Evolutionary conservation across 2,888 invertebrate genomes (phyloP).

Genomic region (Pammene fasciana): DNA sequence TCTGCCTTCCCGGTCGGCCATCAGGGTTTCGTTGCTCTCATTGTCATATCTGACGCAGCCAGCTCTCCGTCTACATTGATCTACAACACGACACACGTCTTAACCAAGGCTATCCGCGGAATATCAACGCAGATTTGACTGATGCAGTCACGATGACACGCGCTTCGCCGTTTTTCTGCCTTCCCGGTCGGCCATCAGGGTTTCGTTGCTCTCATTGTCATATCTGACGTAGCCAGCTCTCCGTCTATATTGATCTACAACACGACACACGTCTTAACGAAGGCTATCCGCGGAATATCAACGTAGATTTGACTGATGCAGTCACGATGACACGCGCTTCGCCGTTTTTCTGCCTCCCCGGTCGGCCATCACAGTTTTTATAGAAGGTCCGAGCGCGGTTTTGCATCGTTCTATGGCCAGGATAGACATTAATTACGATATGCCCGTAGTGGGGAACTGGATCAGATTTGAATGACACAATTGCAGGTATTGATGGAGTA

Average conservation of each 20-base stretch:
- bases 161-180: conserved; percentile 70
- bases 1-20: conserved; percentile 58
- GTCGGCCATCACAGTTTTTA: conserved; percentile 45
- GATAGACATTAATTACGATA: conserved; percentile 64
- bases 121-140: conserved; percentile 77
- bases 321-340: conserved; percentile 73
- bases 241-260: conserved; percentile 59
- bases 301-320: conserved; percentile 77
- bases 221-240: too few species aligned
- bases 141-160: conserved; percentile 75
- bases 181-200: conserved; percentile 50
- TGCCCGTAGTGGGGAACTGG: conserved; percentile 64
- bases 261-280: conserved; percentile 63
- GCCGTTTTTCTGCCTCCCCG: conserved; percentile 67
- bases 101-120: conserved; percentile 70
- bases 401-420: conserved; percentile 68
- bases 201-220: too few species aligned
- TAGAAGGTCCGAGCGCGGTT: conserved; percentile 41
- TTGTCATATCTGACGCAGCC: too few species aligned
- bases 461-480: conserved; percentile 76
- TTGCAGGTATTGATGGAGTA: conserved; percentile 59
- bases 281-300: conserved; percentile 71
- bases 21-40: too few species aligned
- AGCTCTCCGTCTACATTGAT: too few species aligned
- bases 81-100: conserved; percentile 55